A percentile compares a stretch with the other conserved stretches of the same genome.
Evolutionary conservation across 1,140 invertebrate genomes (phyloP).

Genomic region (Anagrus nilaparvatae): DNA sequence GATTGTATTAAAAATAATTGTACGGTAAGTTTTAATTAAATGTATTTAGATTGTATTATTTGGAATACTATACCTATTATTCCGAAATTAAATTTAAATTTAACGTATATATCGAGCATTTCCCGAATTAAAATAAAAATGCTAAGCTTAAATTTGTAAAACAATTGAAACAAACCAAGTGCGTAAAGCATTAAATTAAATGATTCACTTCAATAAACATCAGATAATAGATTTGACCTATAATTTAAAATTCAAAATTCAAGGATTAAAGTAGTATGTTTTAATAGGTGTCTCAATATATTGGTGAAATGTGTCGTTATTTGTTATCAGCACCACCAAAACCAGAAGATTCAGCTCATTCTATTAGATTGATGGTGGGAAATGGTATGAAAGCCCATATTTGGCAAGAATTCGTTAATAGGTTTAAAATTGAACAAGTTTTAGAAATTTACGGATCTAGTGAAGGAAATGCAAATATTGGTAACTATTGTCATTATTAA

Average conservation of each 20-base stretch:
- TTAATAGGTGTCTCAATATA: slow-evolving; percentile 59
- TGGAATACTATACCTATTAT: not conserved
- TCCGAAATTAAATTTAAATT: slow-evolving; percentile 3
- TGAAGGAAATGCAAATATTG: slow-evolving; percentile 64
- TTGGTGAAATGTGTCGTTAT: slow-evolving; percentile 74
- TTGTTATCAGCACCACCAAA: slow-evolving; percentile 51
- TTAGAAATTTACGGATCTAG: slow-evolving; percentile 69
- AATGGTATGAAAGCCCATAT: slow-evolving; percentile 41
- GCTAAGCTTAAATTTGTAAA: slow-evolving; percentile 5
- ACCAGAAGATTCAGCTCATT: slow-evolving; percentile 36
- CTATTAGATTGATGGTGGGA: slow-evolving; percentile 39
- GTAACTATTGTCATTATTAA: slow-evolving; percentile 29
- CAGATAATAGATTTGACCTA: too few relatives aligned
- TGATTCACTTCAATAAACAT: too few relatives aligned
- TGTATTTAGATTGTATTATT: too few relatives aligned
- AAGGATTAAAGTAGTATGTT: too few relatives aligned
- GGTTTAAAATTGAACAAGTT: slow-evolving; percentile 55
- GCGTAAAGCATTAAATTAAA: slow-evolving; percentile 1
- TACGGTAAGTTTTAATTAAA: slow-evolving; percentile 59
- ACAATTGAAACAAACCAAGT: not conserved
- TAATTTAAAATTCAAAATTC: too few relatives aligned
- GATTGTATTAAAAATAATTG: slow-evolving; percentile 64
- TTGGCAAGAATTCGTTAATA: slow-evolving; percentile 41
- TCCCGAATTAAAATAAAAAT: too few relatives aligned
- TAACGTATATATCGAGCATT: too few relatives aligned